Conservation (phyloP, 2,797 vertebrate species). For the Crax fasciolata region DNA sequence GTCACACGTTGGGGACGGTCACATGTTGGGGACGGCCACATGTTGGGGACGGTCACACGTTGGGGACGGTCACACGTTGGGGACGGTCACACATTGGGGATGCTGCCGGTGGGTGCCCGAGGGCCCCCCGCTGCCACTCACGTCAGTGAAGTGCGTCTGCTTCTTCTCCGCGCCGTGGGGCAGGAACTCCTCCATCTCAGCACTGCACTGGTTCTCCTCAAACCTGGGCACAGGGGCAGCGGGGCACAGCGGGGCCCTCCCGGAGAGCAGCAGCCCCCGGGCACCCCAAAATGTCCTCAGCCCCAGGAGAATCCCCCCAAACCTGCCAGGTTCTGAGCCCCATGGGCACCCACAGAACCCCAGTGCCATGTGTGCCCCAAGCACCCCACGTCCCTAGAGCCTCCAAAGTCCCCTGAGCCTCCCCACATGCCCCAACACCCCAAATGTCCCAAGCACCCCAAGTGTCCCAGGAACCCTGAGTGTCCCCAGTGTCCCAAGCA, state of each 20-base stretch:
- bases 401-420: neutral
- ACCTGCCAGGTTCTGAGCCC: too few species aligned
- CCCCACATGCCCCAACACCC: neutral
- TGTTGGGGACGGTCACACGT: too few species aligned
- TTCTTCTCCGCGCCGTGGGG: slow-evolving; percentile 88
- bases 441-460: neutral
- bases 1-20: neutral
- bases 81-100: neutral
- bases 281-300: too few species aligned
- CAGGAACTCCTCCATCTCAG: slow-evolving; percentile 91
- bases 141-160: slow-evolving; percentile 91
- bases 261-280: neutral
- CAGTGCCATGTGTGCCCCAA: too few species aligned
- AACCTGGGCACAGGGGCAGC: slow-evolving; percentile 77
- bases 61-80: too few species aligned
- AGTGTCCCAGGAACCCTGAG: neutral
- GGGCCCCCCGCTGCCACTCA: slow-evolving; percentile 75
- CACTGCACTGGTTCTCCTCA: slow-evolving; percentile 85
- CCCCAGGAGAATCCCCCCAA: too few species aligned
- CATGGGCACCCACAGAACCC: neutral
- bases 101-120: neutral
- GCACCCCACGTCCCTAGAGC: neutral
- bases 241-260: neutral
- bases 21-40: neutral
- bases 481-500: neutral